A percentile compares a stretch with the other conserved stretches of the same genome.
Conservation (phyloP, 2,113 vertebrate species). For the Forbesichthys agassizii region DNA sequence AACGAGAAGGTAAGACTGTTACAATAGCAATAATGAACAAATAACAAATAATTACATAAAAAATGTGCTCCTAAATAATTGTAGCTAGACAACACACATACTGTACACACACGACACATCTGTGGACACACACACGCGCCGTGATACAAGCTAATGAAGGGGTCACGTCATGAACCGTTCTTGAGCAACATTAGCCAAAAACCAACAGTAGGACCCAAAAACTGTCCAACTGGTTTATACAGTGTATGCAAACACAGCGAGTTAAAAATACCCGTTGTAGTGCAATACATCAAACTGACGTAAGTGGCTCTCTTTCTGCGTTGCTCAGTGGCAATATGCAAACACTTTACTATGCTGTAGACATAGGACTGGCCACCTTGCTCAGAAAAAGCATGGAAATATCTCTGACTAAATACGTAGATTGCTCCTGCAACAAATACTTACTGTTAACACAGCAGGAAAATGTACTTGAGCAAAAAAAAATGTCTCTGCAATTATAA, state of each 20-base stretch:
- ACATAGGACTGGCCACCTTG: conserved; percentile 2
- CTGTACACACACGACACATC: not conserved
- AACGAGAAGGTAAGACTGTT: too few relatives aligned
- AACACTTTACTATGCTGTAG: conserved; percentile 7
- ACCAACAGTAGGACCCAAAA: conserved; percentile 17
- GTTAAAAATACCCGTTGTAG: conserved; percentile 2
- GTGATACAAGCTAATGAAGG: not conserved
- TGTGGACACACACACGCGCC: not conserved
- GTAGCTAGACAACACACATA: not conserved
- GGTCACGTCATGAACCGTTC: not conserved
- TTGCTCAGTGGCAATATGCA: conserved; percentile 21
- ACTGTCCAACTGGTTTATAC: conserved; percentile 12
- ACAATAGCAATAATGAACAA: too few relatives aligned
- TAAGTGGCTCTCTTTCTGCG: conserved; percentile 15
- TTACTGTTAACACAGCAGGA: not conserved
- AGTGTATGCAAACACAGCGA: conserved; percentile 27
- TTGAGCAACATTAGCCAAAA: conserved; percentile 18
- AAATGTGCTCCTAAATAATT: too few relatives aligned
- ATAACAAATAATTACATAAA: too few relatives aligned
- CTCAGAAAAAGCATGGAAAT: not conserved
- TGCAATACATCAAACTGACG: conserved; percentile 40
- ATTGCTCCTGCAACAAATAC: too few relatives aligned
- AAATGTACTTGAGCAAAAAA: not conserved
- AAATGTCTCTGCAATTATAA: not conserved
- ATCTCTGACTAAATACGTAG: not conserved